Evolutionary conservation across 2,797 vertebrate genomes (phyloP), one percentile per base, ranked within the genome.

Genomic region (Fratercula arctica): DNA sequence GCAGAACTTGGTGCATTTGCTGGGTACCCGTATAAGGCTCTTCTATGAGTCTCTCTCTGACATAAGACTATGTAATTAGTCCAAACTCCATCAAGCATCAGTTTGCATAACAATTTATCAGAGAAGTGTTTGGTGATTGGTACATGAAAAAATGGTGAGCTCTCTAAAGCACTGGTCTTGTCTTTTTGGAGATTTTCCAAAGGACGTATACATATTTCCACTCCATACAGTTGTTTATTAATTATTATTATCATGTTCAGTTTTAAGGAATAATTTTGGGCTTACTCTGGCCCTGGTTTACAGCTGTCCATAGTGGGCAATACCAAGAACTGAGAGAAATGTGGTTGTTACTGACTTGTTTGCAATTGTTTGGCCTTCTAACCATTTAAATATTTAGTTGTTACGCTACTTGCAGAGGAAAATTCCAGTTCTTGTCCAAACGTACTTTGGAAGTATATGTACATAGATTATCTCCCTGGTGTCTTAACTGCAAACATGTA

Each of bases 351-450:
- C 68, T 75, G 72, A 69, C 66, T 96, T 80, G 77, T 90, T 95
- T 95, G 69, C 78, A 81, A 50, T 91, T 81, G 59, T 90, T 97
- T 86, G 83, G 59, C 56, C 51, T 90, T 87, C 57, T 54, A 91
- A 73, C 29, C 13, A 67, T 87, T 96, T 89, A 95, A 96, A 85
- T 96, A 95, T 95, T 93, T 92, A 90, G 81, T 85, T 78, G 54
- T 93, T 92, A 63, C 0, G 3, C 74, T 96, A 20, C 63, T 92
- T 89, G 63, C 74, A 63, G 87, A 75, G 72, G 61, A 75, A 91
- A 86, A 85, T 91, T 93, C 68, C 68, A 74, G 43, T 45, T 89
- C 79, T 87, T 91, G 60, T 95, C 89, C 87, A 91, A 95, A 80
- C 0, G 25, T 87, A 37, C 72, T 91, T 85, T 87, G 87, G 78